A percentile compares a stretch with the other conserved stretches of the same genome.
Conservation (phyloP, 2,113 vertebrate genomes). For the Spermophilus dauricus region DNA sequence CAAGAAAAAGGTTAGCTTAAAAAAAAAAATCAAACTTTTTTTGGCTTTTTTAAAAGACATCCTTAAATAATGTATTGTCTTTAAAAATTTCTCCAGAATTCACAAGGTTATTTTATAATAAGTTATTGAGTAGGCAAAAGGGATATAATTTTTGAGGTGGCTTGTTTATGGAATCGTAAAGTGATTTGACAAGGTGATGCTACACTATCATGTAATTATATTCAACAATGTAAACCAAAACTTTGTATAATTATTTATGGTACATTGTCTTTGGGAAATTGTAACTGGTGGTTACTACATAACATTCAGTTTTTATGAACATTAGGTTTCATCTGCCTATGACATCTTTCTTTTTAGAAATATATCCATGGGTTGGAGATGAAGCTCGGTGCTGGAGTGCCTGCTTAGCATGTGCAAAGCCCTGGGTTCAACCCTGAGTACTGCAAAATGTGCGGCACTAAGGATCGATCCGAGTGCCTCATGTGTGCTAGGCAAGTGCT, state of each 20-base stretch:
- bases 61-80: background rate
- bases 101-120: slow-evolving; percentile 30
- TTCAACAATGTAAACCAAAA: slow-evolving; percentile 22
- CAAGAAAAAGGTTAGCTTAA: too few relatives aligned
- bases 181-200: background rate
- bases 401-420: too few relatives aligned
- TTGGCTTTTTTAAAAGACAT: background rate
- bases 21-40: background rate
- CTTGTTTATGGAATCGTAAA: background rate
- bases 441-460: too few relatives aligned
- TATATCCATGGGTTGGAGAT: background rate
- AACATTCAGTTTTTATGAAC: background rate
- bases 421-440: too few relatives aligned
- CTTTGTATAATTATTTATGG: background rate
- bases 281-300: background rate
- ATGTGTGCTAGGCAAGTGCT: too few relatives aligned
- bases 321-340: background rate
- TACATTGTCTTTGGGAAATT: slow-evolving; percentile 6
- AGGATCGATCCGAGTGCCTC: too few relatives aligned
- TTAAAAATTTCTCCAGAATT: slow-evolving; percentile 26
- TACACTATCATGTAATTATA: background rate
- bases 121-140: background rate
- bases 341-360: background rate
- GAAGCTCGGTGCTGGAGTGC: too few relatives aligned
- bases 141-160: slow-evolving; percentile 5